Percentiles rank a stretch among this genome's conserved stretches.
Conservation (phyloP, 1,140 invertebrate species). For the Aradophagus sp. region DNA sequence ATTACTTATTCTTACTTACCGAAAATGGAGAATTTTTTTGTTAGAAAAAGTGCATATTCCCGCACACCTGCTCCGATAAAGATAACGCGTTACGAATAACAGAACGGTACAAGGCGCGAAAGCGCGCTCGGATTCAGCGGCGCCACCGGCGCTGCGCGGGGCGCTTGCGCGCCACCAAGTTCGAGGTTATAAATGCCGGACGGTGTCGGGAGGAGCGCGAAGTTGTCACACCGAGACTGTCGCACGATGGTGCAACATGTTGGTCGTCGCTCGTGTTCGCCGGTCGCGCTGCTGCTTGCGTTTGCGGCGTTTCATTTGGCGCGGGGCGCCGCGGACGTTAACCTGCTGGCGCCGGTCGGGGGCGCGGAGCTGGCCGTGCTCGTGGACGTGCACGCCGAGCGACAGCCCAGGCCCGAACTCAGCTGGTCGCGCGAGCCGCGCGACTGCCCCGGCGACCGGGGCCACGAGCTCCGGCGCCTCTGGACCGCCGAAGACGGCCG, state of each 20-base stretch:
- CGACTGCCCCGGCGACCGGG: conserved; percentile 1
- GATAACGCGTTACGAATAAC: too few relatives aligned
- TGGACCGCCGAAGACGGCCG: conserved; percentile 17
- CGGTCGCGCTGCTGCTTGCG: conserved; percentile 65
- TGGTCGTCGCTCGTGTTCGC: conserved; percentile 59
- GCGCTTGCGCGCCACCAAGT: too few relatives aligned
- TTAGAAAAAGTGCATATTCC: too few relatives aligned
- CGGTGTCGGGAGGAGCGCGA: too few relatives aligned
- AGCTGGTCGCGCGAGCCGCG: conserved; percentile 13
- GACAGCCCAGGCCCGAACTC: background rate
- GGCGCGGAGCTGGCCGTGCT: background rate
- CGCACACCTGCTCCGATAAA: too few relatives aligned
- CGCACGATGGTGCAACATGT: conserved; percentile 72
- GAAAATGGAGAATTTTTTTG: too few relatives aligned
- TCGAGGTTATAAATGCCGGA: too few relatives aligned
- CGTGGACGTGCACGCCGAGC: conserved; percentile 15
- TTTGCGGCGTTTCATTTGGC: conserved; percentile 59
- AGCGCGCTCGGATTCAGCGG: too few relatives aligned
- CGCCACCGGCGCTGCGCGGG: too few relatives aligned
- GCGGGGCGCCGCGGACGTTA: conserved; percentile 41
- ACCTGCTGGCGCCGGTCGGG: background rate
- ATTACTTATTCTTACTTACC: too few relatives aligned
- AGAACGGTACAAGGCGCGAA: too few relatives aligned
- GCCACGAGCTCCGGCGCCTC: conserved; percentile 5
- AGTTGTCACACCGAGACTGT: conserved; percentile 66